Percentiles rank a stretch among this genome's conserved stretches.
These are phyloP conservation scores for Heterocephalus glaber DNA, from an alignment of 2,113 vertebrate species.

Conservation along the genomic window DNA sequence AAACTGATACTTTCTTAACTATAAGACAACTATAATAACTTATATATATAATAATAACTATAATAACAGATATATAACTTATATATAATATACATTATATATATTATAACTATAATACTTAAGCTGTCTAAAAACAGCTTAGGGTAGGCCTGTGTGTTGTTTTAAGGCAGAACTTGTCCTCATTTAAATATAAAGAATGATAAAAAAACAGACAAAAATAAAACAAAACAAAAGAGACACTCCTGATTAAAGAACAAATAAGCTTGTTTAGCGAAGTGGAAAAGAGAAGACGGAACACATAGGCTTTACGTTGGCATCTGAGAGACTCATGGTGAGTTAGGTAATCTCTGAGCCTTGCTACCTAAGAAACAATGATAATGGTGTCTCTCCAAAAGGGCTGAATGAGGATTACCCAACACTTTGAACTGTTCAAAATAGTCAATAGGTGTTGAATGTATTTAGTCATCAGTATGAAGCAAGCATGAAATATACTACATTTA, in stretches of 20 bases:
- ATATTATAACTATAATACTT: too few relatives aligned
- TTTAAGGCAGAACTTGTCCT: neutral
- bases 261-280: neutral
- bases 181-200: neutral
- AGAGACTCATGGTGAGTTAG: neutral
- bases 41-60: too few relatives aligned
- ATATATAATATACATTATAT: too few relatives aligned
- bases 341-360: neutral
- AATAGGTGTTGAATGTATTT: neutral
- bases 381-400: neutral
- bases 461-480: neutral
- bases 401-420: neutral
- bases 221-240: neutral
- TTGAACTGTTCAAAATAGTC: neutral
- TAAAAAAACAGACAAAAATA: neutral
- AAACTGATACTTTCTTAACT: slow-evolving; percentile 31
- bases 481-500: neutral
- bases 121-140: neutral
- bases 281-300: neutral
- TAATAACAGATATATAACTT: too few relatives aligned
- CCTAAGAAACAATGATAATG: neutral
- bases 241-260: neutral
- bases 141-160: neutral
- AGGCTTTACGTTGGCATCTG: neutral
- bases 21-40: too few relatives aligned